Evolutionary conservation across 2,888 invertebrate genomes (phyloP).

Genomic region (Erebia aethiops): DNA sequence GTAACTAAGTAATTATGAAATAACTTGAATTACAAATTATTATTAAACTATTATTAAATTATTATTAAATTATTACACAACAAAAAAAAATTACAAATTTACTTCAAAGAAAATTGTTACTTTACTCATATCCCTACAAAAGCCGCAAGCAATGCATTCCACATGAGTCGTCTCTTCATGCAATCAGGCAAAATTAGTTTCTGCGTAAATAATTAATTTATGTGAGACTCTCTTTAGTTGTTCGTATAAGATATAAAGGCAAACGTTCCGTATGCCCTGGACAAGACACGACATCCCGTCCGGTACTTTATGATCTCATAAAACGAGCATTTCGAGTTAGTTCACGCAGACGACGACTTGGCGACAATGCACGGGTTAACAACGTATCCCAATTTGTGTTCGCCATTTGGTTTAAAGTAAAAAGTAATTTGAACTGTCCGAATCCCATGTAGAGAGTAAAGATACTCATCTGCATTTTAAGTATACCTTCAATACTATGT

Average conservation of each 20-base stretch:
- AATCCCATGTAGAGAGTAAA: not conserved
- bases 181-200: not conserved
- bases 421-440: not conserved
- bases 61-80: too few relatives aligned
- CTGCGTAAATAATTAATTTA: not conserved
- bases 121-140: too few relatives aligned
- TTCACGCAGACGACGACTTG: slow-evolving; percentile 47
- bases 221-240: slow-evolving; percentile 40
- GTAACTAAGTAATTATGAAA: too few relatives aligned
- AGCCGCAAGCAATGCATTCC: too few relatives aligned
- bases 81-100: too few relatives aligned
- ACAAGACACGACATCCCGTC: slow-evolving; percentile 65
- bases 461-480: not conserved
- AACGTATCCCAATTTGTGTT: slow-evolving; percentile 26
- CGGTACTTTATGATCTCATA: slow-evolving; percentile 72
- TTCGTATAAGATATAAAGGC: slow-evolving; percentile 46
- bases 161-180: too few relatives aligned
- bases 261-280: slow-evolving; percentile 55
- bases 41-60: too few relatives aligned
- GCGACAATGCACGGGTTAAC: slow-evolving; percentile 32
- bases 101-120: too few relatives aligned
- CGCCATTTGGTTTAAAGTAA: slow-evolving; percentile 7
- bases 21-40: too few relatives aligned
- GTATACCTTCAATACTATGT: too few relatives aligned
- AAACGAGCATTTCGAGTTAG: slow-evolving; percentile 56